A percentile compares a stretch with the other conserved stretches of the same genome.
Conservation (phyloP, 2,888 invertebrate genomes). For the Xestobium rufovillosum region DNA sequence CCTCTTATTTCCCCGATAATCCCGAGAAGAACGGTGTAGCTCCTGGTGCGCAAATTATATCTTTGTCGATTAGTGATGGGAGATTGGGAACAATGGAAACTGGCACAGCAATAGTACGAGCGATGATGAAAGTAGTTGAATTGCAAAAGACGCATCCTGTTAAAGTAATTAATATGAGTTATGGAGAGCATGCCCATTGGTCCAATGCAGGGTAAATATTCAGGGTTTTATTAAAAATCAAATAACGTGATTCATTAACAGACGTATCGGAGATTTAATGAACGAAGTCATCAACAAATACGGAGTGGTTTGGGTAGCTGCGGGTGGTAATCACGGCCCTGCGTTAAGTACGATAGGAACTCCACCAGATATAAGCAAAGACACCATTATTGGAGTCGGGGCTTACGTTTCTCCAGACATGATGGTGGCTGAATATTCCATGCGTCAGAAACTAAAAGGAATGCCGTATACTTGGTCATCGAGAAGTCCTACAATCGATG, state of each 20-base stretch:
- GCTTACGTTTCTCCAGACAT: constrained; percentile 97
- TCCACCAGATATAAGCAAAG: constrained; percentile 76
- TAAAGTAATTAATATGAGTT: constrained; percentile 97
- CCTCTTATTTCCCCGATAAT: constrained; percentile 79
- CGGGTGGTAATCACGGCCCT: constrained; percentile 93
- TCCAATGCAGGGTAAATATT: constrained; percentile 74
- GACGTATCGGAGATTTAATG: constrained; percentile 78
- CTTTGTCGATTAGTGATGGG: constrained; percentile 89
- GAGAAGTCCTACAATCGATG: constrained; percentile 82
- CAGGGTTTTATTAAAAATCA: constrained; percentile 3
- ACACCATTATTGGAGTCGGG: constrained; percentile 83
- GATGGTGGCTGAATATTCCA: constrained; percentile 93
- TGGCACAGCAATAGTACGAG: constrained; percentile 84
- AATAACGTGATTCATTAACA: constrained; percentile 40
- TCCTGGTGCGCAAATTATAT: constrained; percentile 91
- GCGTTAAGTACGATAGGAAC: constrained; percentile 89
- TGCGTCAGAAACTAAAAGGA: constrained; percentile 70
- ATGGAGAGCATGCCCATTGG: constrained; percentile 93
- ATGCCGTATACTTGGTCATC: constrained; percentile 90
- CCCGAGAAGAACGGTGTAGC: constrained; percentile 91
- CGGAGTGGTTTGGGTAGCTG: constrained; percentile 86
- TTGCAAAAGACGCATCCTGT: constrained; percentile 53
- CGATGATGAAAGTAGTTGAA: constrained; percentile 83
- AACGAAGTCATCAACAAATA: constrained; percentile 84
- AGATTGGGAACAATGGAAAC: constrained; percentile 95